Evolutionary conservation across 2,113 vertebrate genomes (phyloP).

Genomic region (Xiphophorus maculatus): DNA sequence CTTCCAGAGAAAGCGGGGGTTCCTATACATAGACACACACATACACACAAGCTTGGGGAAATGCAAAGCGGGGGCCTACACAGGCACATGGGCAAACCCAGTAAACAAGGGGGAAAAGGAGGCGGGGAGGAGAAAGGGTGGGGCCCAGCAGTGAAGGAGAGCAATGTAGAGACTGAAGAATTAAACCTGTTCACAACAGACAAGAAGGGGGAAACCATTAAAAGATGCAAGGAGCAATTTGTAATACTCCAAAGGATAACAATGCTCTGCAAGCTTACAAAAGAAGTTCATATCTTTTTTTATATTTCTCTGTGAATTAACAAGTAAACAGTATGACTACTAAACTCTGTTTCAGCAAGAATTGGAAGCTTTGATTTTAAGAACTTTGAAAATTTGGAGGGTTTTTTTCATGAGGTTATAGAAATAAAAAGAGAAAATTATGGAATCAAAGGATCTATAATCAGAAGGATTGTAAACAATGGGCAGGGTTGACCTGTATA

Average conservation of each 20-base stretch:
- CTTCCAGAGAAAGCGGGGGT: slow-evolving; percentile 56
- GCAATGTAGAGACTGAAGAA: slow-evolving; percentile 62
- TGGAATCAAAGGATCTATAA: background rate
- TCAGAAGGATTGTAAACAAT: slow-evolving; percentile 5
- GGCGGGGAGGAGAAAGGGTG: slow-evolving; percentile 61
- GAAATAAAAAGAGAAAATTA: background rate
- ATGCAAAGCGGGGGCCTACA: slow-evolving; percentile 78
- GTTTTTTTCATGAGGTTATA: background rate
- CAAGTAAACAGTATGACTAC: background rate
- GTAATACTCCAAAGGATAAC: slow-evolving; percentile 62
- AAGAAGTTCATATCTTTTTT: slow-evolving; percentile 17
- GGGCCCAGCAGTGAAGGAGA: slow-evolving; percentile 48
- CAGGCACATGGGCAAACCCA: slow-evolving; percentile 66
- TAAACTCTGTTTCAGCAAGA: background rate
- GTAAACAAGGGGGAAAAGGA: slow-evolving; percentile 74
- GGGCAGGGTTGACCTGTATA: slow-evolving; percentile 51
- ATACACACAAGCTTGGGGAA: slow-evolving; percentile 60
- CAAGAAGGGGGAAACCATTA: slow-evolving; percentile 62
- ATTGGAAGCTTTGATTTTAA: too few relatives aligned
- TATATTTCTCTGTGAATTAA: slow-evolving; percentile 2
- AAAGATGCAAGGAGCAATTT: slow-evolving; percentile 66
- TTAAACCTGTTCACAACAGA: slow-evolving; percentile 64
- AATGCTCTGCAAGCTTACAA: slow-evolving; percentile 42
- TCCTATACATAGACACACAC: slow-evolving; percentile 72
- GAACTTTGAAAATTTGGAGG: too few relatives aligned